Conservation (phyloP, 2,113 vertebrate species). For the Ptilorrhoa leucosticta region DNA sequence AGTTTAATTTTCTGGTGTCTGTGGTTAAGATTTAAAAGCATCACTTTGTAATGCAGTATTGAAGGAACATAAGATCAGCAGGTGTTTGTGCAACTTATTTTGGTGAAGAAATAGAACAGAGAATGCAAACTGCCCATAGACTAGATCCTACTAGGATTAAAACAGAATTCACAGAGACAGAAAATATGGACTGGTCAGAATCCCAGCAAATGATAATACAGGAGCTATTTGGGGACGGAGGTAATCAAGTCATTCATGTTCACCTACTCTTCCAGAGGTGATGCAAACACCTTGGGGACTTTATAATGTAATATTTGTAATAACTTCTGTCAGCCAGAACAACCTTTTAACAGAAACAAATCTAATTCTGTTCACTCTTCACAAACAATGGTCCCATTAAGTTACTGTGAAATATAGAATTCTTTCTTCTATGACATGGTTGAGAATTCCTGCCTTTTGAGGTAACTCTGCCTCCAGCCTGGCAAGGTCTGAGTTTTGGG, state of each 20-base stretch:
- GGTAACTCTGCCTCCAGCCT: neutral
- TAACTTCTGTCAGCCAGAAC: neutral
- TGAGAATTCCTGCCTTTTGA: neutral
- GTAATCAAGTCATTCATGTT: neutral
- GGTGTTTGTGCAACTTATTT: neutral
- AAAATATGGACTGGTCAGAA: neutral
- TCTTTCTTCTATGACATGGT: neutral
- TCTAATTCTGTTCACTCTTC: neutral
- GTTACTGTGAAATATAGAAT: neutral
- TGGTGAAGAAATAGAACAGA: neutral
- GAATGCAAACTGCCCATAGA: neutral
- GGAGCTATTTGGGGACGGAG: neutral
- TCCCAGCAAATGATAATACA: too few relatives aligned
- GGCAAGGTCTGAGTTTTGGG: neutral
- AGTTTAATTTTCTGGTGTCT: neutral
- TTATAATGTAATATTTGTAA: neutral
- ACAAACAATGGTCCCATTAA: neutral
- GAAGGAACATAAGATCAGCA: slow-evolving; percentile 8
- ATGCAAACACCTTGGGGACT: neutral
- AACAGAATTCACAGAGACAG: neutral
- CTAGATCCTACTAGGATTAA: neutral
- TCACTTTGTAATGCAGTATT: neutral
- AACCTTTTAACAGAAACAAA: neutral
- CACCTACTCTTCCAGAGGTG: neutral
- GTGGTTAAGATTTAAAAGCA: neutral